Conservation (phyloP, 1,140 invertebrate genomes). For the Elymnias hypermnestra region DNA sequence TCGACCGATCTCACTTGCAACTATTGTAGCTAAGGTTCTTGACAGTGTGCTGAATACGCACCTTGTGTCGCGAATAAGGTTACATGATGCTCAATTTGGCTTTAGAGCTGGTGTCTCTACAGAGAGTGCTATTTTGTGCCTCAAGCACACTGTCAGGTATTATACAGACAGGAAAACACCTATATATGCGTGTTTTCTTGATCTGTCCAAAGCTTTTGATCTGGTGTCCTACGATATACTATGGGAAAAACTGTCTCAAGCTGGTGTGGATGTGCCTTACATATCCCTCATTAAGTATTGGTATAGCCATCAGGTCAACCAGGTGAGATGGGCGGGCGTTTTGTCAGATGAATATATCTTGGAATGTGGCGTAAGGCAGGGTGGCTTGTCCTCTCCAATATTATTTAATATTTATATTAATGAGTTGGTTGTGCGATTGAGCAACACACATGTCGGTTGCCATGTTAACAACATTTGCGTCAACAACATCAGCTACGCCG, state of each 20-base stretch:
- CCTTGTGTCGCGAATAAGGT: not conserved
- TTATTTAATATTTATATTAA: too few relatives aligned
- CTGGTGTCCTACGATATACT: not conserved
- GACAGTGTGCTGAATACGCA: slow-evolving; percentile 6
- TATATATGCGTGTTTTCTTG: slow-evolving; percentile 7
- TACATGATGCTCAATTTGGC: slow-evolving; percentile 15
- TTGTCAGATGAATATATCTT: too few relatives aligned
- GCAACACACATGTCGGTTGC: too few relatives aligned
- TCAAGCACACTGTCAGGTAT: slow-evolving; percentile 13
- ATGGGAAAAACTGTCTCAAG: not conserved
- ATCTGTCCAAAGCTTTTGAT: slow-evolving; percentile 12
- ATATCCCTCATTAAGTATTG: too few relatives aligned
- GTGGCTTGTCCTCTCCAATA: too few relatives aligned
- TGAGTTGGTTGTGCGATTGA: too few relatives aligned
- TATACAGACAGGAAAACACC: slow-evolving; percentile 9
- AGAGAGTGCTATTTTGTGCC: slow-evolving; percentile 9
- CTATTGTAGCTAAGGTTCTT: slow-evolving; percentile 7
- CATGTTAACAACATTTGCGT: too few relatives aligned
- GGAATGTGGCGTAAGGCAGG: too few relatives aligned
- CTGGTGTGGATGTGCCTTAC: not conserved
- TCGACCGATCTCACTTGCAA: slow-evolving; percentile 10
- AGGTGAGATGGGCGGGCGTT: too few relatives aligned
- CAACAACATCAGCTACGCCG: too few relatives aligned
- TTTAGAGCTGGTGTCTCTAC: slow-evolving; percentile 10
- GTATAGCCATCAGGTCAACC: too few relatives aligned